Conservation (phyloP, 2,797 vertebrate species). For the Podarcis lilfordi region DNA sequence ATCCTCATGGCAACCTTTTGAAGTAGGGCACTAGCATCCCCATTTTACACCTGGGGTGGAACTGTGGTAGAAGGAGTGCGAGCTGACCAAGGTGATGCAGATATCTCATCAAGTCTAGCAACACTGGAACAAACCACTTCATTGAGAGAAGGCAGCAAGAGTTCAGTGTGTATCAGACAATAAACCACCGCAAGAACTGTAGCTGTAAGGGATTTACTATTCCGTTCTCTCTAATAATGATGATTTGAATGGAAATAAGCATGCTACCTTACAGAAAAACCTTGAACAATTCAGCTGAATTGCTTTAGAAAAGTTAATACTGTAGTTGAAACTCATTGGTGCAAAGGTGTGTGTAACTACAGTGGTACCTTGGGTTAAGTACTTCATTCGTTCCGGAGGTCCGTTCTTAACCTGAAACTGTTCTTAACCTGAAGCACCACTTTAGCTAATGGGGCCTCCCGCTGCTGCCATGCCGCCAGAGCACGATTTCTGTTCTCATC, state of each 20-base stretch:
- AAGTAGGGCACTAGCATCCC: background rate
- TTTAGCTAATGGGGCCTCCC: no score
- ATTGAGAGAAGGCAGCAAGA: background rate
- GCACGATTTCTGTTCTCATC: no score
- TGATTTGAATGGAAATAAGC: background rate
- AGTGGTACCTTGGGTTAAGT: no score
- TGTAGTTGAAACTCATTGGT: background rate
- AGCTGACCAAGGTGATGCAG: background rate
- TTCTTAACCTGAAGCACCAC: no score
- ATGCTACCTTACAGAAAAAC: background rate
- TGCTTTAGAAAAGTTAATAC: background rate
- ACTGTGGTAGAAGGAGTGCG: background rate
- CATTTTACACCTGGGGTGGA: background rate
- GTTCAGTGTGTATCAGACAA: background rate
- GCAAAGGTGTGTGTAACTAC: background rate
- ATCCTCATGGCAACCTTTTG: background rate
- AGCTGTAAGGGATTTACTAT: background rate
- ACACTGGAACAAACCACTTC: background rate
- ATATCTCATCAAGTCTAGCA: background rate
- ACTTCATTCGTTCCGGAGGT: no score
- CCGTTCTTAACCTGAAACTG: no score
- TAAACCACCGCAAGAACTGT: background rate
- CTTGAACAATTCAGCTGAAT: background rate
- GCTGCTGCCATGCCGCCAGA: no score
- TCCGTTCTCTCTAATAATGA: background rate